Conservation (phyloP, 2,888 invertebrate genomes). For the Rhodophaea formosa region DNA sequence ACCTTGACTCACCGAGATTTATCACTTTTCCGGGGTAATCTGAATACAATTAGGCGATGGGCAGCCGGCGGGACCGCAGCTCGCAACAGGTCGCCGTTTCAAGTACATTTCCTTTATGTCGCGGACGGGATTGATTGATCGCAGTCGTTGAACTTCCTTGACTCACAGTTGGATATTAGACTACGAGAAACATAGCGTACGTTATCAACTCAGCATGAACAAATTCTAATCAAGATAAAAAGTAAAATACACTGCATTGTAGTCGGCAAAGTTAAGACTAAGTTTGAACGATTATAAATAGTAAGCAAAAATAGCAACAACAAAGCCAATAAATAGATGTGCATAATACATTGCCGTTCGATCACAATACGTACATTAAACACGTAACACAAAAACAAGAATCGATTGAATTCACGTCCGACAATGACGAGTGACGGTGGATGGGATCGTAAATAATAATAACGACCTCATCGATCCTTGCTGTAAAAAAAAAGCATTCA, state of each 20-base stretch:
- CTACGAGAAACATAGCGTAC: neutral
- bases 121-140: constrained; percentile 16
- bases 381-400: constrained; percentile 16
- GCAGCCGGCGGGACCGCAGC: constrained; percentile 53
- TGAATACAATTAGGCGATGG: constrained; percentile 76
- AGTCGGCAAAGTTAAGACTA: too few relatives aligned
- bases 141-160: constrained; percentile 1
- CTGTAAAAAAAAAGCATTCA: constrained; percentile 46
- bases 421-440: constrained; percentile 30
- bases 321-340: neutral
- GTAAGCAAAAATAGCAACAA: neutral
- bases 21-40: constrained; percentile 76
- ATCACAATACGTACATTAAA: constrained; percentile 14
- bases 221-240: too few relatives aligned
- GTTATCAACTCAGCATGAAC: too few relatives aligned
- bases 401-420: constrained; percentile 22
- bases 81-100: constrained; percentile 60
- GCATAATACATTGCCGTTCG: constrained; percentile 1
- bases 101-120: constrained; percentile 32
- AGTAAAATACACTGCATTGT: too few relatives aligned
- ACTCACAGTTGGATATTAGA: neutral
- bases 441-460: constrained; percentile 51
- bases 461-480: constrained; percentile 50
- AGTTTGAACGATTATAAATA: neutral
- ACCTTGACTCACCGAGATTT: constrained; percentile 77